These are phyloP conservation scores for Ommatoiulus sabulosus DNA, from an alignment of 2,888 invertebrate genomes.

Conservation along the genomic window DNA sequence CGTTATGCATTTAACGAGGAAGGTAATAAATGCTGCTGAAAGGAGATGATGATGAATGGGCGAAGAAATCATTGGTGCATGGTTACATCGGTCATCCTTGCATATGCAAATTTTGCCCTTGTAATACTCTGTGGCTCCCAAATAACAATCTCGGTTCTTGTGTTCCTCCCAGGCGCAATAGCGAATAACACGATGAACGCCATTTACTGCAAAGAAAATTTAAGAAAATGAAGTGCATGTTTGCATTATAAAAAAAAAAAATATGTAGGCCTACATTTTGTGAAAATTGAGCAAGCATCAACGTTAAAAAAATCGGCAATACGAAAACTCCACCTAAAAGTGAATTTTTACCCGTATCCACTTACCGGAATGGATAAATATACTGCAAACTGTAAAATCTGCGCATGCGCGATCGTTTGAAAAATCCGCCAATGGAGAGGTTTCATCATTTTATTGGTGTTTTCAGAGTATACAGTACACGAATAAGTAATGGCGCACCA, in stretches of 20 bases:
- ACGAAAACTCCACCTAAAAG: not conserved
- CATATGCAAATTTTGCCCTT: slow-evolving; percentile 56
- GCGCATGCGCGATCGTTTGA: no score
- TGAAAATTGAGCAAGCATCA: not conserved
- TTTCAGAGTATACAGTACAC: no score
- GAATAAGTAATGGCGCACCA: no score
- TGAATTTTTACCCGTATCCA: not conserved
- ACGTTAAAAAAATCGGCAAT: not conserved
- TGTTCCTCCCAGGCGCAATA: slow-evolving; percentile 58
- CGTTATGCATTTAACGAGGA: slow-evolving; percentile 13
- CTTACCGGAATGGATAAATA: no score
- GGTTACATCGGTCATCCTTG: slow-evolving; percentile 54
- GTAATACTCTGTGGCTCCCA: slow-evolving; percentile 57
- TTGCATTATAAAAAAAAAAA: not conserved
- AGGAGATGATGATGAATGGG: not conserved
- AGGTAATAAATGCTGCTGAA: not conserved
- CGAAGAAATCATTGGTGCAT: slow-evolving; percentile 50
- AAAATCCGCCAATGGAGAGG: no score
- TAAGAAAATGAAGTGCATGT: not conserved
- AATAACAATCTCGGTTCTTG: slow-evolving; percentile 54
- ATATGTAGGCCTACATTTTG: not conserved
- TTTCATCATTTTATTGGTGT: no score
- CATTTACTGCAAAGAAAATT: slow-evolving; percentile 52
- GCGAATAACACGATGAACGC: slow-evolving; percentile 56
- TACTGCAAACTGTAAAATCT: no score